A percentile compares a stretch with the other conserved stretches of the same genome.
Conservation (phyloP, 1,140 invertebrate genomes). For the Hyposmocoma kahamanoa region DNA sequence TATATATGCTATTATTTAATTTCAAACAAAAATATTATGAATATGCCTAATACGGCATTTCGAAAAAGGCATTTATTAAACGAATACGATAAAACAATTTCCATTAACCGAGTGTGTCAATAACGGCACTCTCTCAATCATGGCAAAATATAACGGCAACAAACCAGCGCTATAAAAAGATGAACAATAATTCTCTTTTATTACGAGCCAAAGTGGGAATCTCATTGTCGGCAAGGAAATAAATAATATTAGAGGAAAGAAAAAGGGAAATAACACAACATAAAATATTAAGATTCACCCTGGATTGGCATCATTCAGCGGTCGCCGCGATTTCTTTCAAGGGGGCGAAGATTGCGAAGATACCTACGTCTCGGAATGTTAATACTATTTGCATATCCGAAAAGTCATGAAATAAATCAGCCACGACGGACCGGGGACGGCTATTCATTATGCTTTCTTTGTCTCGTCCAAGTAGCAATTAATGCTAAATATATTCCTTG, state of each 20-base stretch:
- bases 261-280: slow-evolving; percentile 71
- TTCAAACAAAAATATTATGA: too few relatives aligned
- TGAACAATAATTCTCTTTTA: slow-evolving; percentile 73
- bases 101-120: background rate
- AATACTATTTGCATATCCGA: slow-evolving; percentile 72
- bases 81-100: too few relatives aligned
- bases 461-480: slow-evolving; percentile 58
- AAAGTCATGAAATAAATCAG: slow-evolving; percentile 73
- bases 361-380: slow-evolving; percentile 69
- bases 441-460: slow-evolving; percentile 59
- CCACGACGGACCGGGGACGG: slow-evolving; percentile 63
- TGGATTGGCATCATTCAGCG: slow-evolving; percentile 69
- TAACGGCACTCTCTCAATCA: slow-evolving; percentile 46
- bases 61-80: too few relatives aligned
- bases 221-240: slow-evolving; percentile 67
- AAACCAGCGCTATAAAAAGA: slow-evolving; percentile 67
- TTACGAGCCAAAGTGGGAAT: slow-evolving; percentile 70
- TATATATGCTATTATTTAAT: too few relatives aligned
- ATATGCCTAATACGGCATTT: too few relatives aligned
- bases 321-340: slow-evolving; percentile 56
- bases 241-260: slow-evolving; percentile 70
- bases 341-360: slow-evolving; percentile 46
- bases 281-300: slow-evolving; percentile 72
- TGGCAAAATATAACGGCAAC: slow-evolving; percentile 49
- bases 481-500: slow-evolving; percentile 35